Evolutionary conservation across 2,888 invertebrate species (phyloP).

Genomic region (Micoletzkya japonica): DNA sequence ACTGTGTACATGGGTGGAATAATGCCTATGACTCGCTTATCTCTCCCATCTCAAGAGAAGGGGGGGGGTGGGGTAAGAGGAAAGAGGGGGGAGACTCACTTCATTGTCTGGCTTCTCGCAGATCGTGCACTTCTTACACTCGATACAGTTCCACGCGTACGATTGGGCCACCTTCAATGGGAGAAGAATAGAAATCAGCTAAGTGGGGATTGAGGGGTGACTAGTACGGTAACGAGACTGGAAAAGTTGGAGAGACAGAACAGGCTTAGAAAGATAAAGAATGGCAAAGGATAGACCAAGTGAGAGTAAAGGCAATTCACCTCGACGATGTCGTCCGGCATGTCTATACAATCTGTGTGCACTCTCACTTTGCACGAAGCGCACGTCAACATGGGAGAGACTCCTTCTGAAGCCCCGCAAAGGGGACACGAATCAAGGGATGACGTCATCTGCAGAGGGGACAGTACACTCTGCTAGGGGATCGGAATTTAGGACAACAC

Average conservation of each 20-base stretch:
- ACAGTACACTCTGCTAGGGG: not conserved
- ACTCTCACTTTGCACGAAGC: slow-evolving; percentile 41
- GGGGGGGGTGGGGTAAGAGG: not conserved
- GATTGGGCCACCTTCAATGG: slow-evolving; percentile 72
- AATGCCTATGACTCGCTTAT: not conserved
- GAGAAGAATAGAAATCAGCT: not conserved
- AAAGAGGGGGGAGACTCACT: slow-evolving; percentile 56
- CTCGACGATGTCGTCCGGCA: slow-evolving; percentile 80
- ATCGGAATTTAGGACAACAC: not conserved
- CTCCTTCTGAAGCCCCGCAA: slow-evolving; percentile 25
- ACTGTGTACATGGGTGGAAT: not conserved
- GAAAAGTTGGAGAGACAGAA: not conserved
- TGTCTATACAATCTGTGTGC: slow-evolving; percentile 85
- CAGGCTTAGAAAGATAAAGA: not conserved
- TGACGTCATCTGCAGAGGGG: not conserved
- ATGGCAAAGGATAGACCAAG: not conserved
- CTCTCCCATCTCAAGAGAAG: not conserved
- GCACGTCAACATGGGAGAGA: slow-evolving; percentile 33
- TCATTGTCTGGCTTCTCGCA: slow-evolving; percentile 82
- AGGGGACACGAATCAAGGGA: slow-evolving; percentile 28
- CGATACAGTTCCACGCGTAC: slow-evolving; percentile 90
- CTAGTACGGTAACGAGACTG: not conserved
- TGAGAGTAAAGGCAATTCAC: slow-evolving; percentile 1
- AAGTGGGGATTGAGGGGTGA: not conserved
- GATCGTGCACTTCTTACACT: slow-evolving; percentile 85